Evolutionary conservation across 2,113 vertebrate genomes (phyloP), one percentile per base, ranked within the genome.

Genomic region (Sturnira hondurensis): DNA sequence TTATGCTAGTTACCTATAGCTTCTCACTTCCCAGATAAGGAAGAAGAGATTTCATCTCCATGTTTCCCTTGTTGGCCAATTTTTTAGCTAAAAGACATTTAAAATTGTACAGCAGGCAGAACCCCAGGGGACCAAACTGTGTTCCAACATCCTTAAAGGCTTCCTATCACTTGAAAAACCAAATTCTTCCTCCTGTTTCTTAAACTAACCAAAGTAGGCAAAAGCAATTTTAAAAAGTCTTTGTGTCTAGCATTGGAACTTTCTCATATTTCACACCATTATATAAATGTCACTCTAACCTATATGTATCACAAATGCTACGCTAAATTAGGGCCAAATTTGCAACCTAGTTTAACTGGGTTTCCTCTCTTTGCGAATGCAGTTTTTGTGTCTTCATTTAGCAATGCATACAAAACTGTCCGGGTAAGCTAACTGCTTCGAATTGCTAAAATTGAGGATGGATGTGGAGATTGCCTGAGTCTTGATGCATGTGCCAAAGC

Each of bases 261-360:
- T 98, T 98, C 97, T 98, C 97, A 97, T 98, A 97, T 98, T 98
- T 98, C 97, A 98, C 97, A 98, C 97, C 97, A 98, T 97, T 98
- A 97, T 98, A 97, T 97, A 98, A 98, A 98, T 98, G 97, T 98
- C 97, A 98, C 97, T 98, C 97, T 98, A 98, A 98, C 97, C 97
- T 98, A 98, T 98, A 98, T 98, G 97, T 97, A 97, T 98, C 97
- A 98, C 97, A 98, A 98, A 98, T 98, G 97, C 97, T 98, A 97
- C 97, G 97, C 97, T 98, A 98, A 98, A 98, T 98, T 97, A 97
- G 97, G 97, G 97, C 97, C 97, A 98, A 98, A 98, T 98, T 98
- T 98, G 97, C 97, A 98, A 97, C 97, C 97, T 97, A 97, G 97
- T 98, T 98, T 97, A 98, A 98, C 97, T 98, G 97, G 97, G 97